These are phyloP conservation scores for Macroglossus sobrinus DNA, from an alignment of 2,113 vertebrate genomes.

Conservation along the genomic window DNA sequence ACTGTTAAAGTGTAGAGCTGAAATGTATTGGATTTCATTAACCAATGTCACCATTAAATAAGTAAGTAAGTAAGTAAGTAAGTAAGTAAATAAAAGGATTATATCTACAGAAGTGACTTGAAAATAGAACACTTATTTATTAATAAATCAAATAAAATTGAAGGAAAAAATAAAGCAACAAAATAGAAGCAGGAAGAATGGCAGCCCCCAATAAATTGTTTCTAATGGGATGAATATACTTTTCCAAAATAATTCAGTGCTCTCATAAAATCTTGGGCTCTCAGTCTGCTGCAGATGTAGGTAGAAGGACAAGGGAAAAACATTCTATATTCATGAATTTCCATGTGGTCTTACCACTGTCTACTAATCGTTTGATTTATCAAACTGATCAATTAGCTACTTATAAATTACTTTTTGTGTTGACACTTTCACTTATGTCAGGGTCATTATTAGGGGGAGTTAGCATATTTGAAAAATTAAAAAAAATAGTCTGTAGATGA, in stretches of 20 bases:
- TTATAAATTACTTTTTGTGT: neutral
- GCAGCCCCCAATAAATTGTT: neutral
- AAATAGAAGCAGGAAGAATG: neutral
- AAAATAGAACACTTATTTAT: conserved; percentile 3
- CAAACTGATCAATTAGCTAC: conserved; percentile 2
- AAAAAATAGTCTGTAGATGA: neutral
- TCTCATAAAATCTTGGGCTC: neutral
- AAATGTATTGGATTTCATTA: no score
- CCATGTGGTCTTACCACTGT: neutral
- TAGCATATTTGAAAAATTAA: neutral
- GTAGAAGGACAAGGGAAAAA: neutral
- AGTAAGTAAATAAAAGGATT: no score
- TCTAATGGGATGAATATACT: neutral
- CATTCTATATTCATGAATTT: neutral
- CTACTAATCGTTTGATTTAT: neutral
- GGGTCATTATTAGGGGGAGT: neutral
- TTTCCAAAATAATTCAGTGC: conserved; percentile 17
- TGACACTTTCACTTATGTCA: neutral
- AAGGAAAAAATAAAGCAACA: neutral
- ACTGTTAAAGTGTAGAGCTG: no score
- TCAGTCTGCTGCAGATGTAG: neutral
- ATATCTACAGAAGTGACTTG: neutral
- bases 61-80: no score
- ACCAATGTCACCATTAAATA: no score
- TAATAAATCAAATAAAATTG: neutral